phyloP scores from a whole-genome alignment of 2,888 invertebrate species.

The Operophtera brumata region DNA sequence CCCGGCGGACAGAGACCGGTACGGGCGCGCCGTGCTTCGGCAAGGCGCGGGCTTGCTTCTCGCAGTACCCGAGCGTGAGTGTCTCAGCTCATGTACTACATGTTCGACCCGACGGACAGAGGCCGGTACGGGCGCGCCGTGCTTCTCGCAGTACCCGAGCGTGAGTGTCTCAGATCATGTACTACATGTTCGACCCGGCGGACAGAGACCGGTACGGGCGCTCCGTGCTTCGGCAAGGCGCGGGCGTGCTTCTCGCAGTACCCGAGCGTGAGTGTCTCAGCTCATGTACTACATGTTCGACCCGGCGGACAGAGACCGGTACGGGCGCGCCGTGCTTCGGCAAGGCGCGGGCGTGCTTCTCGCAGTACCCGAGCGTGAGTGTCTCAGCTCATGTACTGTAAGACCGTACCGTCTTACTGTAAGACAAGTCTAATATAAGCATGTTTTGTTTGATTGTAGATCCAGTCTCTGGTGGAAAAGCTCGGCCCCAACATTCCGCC shows the following conservation, averaged over 20 bases:
- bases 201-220: slow-evolving; percentile 78
- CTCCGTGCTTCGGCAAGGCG: slow-evolving; percentile 58
- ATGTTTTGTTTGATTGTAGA: slow-evolving; percentile 24
- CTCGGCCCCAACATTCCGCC: slow-evolving; percentile 62
- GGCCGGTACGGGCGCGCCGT: slow-evolving; percentile 75
- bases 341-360: too few relatives aligned
- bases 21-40: slow-evolving; percentile 70
- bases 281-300: slow-evolving; percentile 61
- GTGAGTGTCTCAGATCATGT: slow-evolving; percentile 39
- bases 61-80: too few relatives aligned
- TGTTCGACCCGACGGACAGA: slow-evolving; percentile 82
- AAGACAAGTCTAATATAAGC: too few relatives aligned
- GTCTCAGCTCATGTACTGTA: too few relatives aligned
- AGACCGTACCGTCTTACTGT: too few relatives aligned
- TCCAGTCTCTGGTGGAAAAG: slow-evolving; percentile 52
- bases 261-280: too few relatives aligned
- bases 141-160: slow-evolving; percentile 55
- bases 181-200: slow-evolving; percentile 79
- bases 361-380: too few relatives aligned
- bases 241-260: slow-evolving; percentile 49
- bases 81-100: slow-evolving; percentile 66
- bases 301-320: slow-evolving; percentile 77
- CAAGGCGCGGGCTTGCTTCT: slow-evolving; percentile 56
- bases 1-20: slow-evolving; percentile 77
- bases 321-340: too few relatives aligned